Evolutionary conservation across 2,888 invertebrate genomes (phyloP).

Genomic region (Drosophila dives): DNA sequence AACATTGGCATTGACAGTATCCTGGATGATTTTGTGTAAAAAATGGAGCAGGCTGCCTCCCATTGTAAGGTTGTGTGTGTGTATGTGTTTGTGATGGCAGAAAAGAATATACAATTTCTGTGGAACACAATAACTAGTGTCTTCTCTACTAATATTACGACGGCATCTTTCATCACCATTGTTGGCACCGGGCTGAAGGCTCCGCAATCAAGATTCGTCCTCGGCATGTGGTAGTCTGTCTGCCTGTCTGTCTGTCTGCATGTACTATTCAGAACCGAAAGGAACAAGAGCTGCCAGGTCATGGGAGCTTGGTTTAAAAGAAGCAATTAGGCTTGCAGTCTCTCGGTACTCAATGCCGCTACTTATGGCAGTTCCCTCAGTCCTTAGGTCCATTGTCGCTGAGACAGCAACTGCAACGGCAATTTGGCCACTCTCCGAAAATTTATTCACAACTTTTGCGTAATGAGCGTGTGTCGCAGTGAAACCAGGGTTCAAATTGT

Average conservation of each 20-base stretch:
- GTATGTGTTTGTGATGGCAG: neutral
- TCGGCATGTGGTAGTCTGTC: conserved; percentile 13
- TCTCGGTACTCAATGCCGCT: conserved; percentile 3
- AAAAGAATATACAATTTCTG: conserved; percentile 41
- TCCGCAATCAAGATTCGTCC: conserved; percentile 44
- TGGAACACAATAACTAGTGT: conserved; percentile 31
- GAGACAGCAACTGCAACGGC: conserved; percentile 34
- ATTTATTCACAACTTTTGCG: conserved; percentile 66
- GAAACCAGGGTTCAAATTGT: conserved; percentile 43
- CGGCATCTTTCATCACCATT: conserved; percentile 39
- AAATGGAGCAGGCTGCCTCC: neutral
- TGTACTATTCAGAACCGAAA: too few species aligned
- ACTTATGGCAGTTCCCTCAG: conserved; percentile 9
- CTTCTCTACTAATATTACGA: conserved; percentile 28
- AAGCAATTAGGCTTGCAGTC: conserved; percentile 36
- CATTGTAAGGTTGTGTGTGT: conserved; percentile 12
- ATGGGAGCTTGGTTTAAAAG: conserved; percentile 30
- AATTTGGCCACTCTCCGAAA: conserved; percentile 42
- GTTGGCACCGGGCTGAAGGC: conserved; percentile 18
- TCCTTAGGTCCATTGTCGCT: conserved; percentile 12
- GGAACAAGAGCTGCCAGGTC: conserved; percentile 21
- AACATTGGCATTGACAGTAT: conserved; percentile 26
- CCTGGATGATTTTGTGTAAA: conserved; percentile 10
- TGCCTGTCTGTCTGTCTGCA: conserved; percentile 16
- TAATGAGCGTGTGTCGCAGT: conserved; percentile 70